These are phyloP conservation scores for Panagrolaimus sp. DNA, from an alignment of 1,140 invertebrate genomes.

Conservation along the genomic window DNA sequence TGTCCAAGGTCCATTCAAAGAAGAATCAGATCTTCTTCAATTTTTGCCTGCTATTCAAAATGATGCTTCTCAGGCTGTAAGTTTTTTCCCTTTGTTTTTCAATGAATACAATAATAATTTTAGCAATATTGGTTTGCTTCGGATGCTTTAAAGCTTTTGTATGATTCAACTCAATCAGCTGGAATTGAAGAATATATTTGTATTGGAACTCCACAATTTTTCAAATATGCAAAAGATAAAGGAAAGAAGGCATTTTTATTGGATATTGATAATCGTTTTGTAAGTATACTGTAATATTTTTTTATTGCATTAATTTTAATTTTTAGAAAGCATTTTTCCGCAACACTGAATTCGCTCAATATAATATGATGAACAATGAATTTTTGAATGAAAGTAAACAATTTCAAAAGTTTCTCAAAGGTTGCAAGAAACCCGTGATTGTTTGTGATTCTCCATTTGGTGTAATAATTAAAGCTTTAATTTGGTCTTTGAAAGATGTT, in stretches of 20 bases:
- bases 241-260: not conserved
- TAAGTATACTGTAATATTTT: not conserved
- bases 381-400: not conserved
- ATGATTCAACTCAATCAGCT: not conserved
- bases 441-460: conserved; percentile 5
- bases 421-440: not conserved
- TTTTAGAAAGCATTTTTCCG: not conserved
- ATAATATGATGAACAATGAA: conserved; percentile 4
- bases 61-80: conserved; percentile 8
- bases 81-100: not conserved
- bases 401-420: not conserved
- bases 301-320: not conserved
- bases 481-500: not conserved
- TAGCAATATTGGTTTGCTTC: conserved; percentile 6
- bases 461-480: conserved; percentile 5
- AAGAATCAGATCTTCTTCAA: not conserved
- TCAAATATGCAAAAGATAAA: not conserved
- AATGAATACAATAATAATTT: not conserved
- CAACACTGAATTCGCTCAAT: not conserved
- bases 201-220: conserved; percentile 6
- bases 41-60: not conserved
- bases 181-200: not conserved
- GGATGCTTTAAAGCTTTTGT: not conserved
- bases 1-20: not conserved
- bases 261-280: conserved; percentile 10